Evolutionary conservation across 2,113 vertebrate genomes (phyloP).

Genomic region (Hippocampus zosterae): DNA sequence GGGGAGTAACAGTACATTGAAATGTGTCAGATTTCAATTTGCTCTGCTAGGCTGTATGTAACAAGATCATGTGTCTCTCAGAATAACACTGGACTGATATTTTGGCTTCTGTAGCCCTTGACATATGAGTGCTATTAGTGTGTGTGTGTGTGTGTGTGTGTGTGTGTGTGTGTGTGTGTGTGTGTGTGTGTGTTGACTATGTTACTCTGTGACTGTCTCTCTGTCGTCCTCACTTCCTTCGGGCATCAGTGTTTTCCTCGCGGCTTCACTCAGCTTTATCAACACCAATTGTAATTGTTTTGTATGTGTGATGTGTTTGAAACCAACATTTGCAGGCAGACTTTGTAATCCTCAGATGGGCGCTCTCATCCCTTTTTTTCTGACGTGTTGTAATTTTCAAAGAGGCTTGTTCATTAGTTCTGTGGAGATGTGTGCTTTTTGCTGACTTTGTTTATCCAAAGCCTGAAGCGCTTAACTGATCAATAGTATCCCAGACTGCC

Average conservation of each 20-base stretch:
- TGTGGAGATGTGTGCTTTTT: conserved; percentile 54
- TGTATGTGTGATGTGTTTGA: conserved; percentile 41
- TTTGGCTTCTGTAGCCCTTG: conserved; percentile 39
- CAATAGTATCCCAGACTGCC: conserved; percentile 53
- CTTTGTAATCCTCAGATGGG: conserved; percentile 6
- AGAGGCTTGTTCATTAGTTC: conserved; percentile 52
- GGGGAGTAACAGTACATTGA: conserved; percentile 17
- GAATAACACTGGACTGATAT: conserved; percentile 39
- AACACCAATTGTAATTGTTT: conserved; percentile 53
- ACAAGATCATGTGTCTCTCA: conserved; percentile 39
- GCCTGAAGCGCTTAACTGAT: conserved; percentile 48
- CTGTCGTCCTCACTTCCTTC: conserved; percentile 52
- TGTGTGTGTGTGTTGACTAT: conserved; percentile 38
- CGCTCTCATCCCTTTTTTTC: conserved; percentile 25
- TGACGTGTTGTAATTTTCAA: conserved; percentile 34
- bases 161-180: conserved; percentile 30
- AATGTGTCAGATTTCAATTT: conserved; percentile 30
- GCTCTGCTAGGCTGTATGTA: conserved; percentile 30
- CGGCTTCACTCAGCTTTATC: conserved; percentile 53
- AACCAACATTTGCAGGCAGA: conserved; percentile 16
- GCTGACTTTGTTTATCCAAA: conserved; percentile 60
- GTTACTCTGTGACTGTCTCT: conserved; percentile 61
- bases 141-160: conserved; percentile 21
- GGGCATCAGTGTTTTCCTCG: conserved; percentile 62
- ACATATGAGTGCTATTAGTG: conserved; percentile 18